phyloP scores from a whole-genome alignment of 2,888 invertebrate genomes.

The Terebella lapidaria region DNA sequence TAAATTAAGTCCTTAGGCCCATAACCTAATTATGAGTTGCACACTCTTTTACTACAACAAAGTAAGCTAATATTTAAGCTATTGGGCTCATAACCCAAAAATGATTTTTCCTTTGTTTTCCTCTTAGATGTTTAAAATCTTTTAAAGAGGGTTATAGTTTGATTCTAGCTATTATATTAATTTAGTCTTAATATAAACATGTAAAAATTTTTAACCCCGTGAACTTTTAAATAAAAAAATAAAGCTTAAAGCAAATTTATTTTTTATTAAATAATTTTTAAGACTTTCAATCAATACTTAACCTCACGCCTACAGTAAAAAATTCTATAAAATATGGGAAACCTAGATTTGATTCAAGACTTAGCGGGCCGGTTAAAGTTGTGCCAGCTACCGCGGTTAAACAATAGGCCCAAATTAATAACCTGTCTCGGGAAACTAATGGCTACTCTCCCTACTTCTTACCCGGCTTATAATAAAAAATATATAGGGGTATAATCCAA shows the following conservation, averaged over 20 bases:
- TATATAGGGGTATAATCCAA: conserved; percentile 4
- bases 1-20: conserved; percentile 27
- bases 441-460: too few relatives aligned
- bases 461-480: not conserved
- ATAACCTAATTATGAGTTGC: conserved; percentile 24
- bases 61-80: too few relatives aligned
- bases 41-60: conserved; percentile 10
- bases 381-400: conserved; percentile 40
- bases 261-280: not conserved
- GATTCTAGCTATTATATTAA: conserved; percentile 20
- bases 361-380: conserved; percentile 19
- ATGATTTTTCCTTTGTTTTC: too few relatives aligned
- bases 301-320: conserved; percentile 14
- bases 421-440: too few relatives aligned
- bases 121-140: too few relatives aligned
- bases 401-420: conserved; percentile 25
- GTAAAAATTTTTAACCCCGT: conserved; percentile 1
- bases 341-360: conserved; percentile 6
- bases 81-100: too few relatives aligned
- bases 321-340: conserved; percentile 10
- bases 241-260: not conserved
- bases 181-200: conserved; percentile 6
- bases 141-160: too few relatives aligned
- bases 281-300: too few relatives aligned
- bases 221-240: not conserved